Conservation (phyloP, 2,888 invertebrate species). For the Sympetrum striolatum region DNA sequence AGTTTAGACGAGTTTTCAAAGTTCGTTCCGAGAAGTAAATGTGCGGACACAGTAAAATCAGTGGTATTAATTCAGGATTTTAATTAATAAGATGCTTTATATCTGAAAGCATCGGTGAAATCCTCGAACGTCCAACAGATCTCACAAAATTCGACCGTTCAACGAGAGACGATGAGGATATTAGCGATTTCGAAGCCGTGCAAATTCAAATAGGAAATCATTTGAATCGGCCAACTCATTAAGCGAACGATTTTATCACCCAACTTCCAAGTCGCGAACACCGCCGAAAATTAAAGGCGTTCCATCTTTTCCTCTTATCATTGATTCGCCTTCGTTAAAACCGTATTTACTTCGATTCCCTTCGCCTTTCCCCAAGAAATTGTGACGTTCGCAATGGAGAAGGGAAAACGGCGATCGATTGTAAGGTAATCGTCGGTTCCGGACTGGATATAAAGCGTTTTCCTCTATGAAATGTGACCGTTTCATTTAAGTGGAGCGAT, state of each 20-base stretch:
- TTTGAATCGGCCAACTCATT: not conserved
- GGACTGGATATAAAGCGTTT: slow-evolving; percentile 50
- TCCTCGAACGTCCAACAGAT: too few species aligned
- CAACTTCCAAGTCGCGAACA: not conserved
- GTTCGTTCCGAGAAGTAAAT: too few species aligned
- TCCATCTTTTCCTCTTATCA: not conserved
- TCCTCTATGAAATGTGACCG: slow-evolving; percentile 51
- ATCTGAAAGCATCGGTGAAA: too few species aligned
- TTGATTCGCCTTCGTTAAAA: slow-evolving; percentile 11
- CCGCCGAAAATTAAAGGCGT: not conserved
- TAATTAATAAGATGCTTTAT: too few species aligned
- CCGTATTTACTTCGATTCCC: not conserved
- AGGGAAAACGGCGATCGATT: slow-evolving; percentile 18
- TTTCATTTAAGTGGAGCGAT: slow-evolving; percentile 51
- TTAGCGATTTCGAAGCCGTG: too few species aligned
- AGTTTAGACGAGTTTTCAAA: too few species aligned
- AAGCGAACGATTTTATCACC: not conserved
- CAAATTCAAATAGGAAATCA: not conserved
- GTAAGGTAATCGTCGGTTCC: slow-evolving; percentile 45
- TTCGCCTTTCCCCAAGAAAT: not conserved
- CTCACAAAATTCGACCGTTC: too few species aligned
- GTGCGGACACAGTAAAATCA: too few species aligned
- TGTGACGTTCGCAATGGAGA: not conserved
- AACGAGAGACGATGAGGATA: too few species aligned
- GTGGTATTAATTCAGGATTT: too few species aligned